These are phyloP conservation scores for Mesocentrotus franciscanus DNA, from an alignment of 53 echinoderm and acorn worm genomes.

Conservation along the genomic window DNA sequence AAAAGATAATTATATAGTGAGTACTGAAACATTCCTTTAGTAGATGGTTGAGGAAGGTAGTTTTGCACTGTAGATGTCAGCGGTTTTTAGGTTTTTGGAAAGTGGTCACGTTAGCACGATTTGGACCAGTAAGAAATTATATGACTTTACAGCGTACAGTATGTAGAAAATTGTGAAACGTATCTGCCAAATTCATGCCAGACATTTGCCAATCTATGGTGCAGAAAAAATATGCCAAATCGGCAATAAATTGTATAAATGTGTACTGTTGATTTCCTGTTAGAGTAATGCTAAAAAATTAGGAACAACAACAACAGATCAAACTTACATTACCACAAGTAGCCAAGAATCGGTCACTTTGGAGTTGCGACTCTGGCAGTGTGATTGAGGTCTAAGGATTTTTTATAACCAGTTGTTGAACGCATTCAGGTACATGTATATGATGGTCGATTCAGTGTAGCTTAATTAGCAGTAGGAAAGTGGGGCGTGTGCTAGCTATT, in stretches of 20 bases:
- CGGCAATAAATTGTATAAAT: constrained; percentile 11
- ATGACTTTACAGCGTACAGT: background rate
- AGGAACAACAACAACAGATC: no score
- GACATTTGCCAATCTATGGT: constrained; percentile 19
- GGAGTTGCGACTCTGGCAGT: no score
- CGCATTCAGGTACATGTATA: no score
- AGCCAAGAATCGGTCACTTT: no score
- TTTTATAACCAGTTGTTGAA: no score
- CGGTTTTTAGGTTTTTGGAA: no score
- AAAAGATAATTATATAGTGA: background rate
- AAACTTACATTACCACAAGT: no score
- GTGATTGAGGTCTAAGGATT: no score
- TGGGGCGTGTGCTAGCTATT: background rate
- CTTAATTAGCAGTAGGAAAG: background rate
- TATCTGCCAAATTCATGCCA: constrained; percentile 24
- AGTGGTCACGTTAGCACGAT: background rate
- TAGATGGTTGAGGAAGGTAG: background rate
- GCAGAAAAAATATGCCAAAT: background rate
- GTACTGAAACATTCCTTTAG: background rate
- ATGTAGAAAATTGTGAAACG: background rate
- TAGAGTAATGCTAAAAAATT: no score
- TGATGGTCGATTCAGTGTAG: no score
- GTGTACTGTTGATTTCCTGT: background rate
- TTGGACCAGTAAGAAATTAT: background rate
- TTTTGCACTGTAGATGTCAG: no score